Evolutionary conservation across 2,888 invertebrate genomes (phyloP), one percentile per base, ranked within the genome.

Genomic region (Stenoptilia bipunctidactyla): DNA sequence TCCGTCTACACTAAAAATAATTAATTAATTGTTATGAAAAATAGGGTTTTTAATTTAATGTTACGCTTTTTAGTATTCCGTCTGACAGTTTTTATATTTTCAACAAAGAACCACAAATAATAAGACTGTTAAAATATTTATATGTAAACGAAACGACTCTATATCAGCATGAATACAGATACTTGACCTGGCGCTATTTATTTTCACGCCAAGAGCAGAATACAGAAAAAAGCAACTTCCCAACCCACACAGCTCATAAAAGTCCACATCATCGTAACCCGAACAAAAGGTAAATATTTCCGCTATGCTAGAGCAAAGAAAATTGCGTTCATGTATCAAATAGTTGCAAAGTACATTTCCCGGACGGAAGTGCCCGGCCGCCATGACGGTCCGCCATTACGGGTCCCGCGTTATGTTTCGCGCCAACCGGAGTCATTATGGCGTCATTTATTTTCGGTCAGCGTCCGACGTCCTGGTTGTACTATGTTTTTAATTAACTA

Each of bases 371-470:
- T n/a, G n/a, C 30, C 20, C 30, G 30, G 30, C 30, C 30, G 30
- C 30, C 30, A 30, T 30, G 30, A 30, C 30, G 12, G 30, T 30
- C 30, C 30, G 30, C 30, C 30, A 30, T 30, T 30, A 30, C 30
- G 30, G 3, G n/a, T 30, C 10, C 30, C 30, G 30, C 30, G 30
- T 12, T 9, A 30, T 30, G 30, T 30, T 30, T 30, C 30, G n/a
- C 30, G 30, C 30, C 30, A 12, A n/a, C 12, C n/a, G 30, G n/a
- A 30, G 30, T 30, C 30, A 30, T 30, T 30, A 30, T 30, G 30
- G 30, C 30, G 30, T 30, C 30, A 30, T 30, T 30, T 30, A 30
- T 30, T 30, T 30, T 30, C 30, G 30, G 30, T n/a, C 30, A 30
- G 30, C 12, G 30, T 30, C 30, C 30, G 30, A 30, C 30, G 3